These are phyloP conservation scores for Drosophila mettleri DNA, from an alignment of 2,888 invertebrate species.

Conservation along the genomic window DNA sequence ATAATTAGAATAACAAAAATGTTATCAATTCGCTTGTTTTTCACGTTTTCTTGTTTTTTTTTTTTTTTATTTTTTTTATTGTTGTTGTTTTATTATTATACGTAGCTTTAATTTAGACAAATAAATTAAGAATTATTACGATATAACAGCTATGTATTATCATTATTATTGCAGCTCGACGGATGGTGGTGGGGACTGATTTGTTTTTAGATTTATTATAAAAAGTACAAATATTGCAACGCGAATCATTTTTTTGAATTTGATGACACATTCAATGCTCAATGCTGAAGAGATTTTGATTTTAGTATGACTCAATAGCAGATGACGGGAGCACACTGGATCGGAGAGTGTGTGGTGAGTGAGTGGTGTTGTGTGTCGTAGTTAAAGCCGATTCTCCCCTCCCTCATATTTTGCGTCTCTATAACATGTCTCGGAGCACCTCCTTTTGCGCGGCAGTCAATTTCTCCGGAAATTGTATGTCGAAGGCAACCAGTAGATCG, in stretches of 20 bases:
- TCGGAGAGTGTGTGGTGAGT: slow-evolving; percentile 14
- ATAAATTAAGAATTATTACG: slow-evolving; percentile 76
- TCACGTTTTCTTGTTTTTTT: not conserved
- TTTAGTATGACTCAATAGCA: slow-evolving; percentile 54
- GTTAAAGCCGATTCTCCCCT: slow-evolving; percentile 17
- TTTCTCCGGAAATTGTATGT: slow-evolving; percentile 96
- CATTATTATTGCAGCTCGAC: slow-evolving; percentile 65
- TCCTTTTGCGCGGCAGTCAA: slow-evolving; percentile 93
- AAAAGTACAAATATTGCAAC: slow-evolving; percentile 20
- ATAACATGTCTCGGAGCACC: slow-evolving; percentile 94
- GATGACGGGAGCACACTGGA: slow-evolving; percentile 1
- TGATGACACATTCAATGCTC: slow-evolving; percentile 43
- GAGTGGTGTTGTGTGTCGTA: slow-evolving; percentile 38
- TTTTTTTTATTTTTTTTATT: slow-evolving; percentile 22
- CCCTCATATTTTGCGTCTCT: slow-evolving; percentile 72
- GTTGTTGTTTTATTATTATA: slow-evolving; percentile 68
- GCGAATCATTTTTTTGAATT: slow-evolving; percentile 22
- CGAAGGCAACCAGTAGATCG: slow-evolving; percentile 96
- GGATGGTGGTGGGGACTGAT: slow-evolving; percentile 4
- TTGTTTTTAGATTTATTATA: not conserved
- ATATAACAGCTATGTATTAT: slow-evolving; percentile 76
- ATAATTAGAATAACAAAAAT: not conserved
- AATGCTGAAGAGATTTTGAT: slow-evolving; percentile 27
- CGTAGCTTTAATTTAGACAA: slow-evolving; percentile 77
- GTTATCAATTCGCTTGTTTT: not conserved